A percentile compares a stretch with the other conserved stretches of the same genome.
Evolutionary conservation across 2,113 vertebrate genomes (phyloP).

Genomic region (Verasper variegatus): DNA sequence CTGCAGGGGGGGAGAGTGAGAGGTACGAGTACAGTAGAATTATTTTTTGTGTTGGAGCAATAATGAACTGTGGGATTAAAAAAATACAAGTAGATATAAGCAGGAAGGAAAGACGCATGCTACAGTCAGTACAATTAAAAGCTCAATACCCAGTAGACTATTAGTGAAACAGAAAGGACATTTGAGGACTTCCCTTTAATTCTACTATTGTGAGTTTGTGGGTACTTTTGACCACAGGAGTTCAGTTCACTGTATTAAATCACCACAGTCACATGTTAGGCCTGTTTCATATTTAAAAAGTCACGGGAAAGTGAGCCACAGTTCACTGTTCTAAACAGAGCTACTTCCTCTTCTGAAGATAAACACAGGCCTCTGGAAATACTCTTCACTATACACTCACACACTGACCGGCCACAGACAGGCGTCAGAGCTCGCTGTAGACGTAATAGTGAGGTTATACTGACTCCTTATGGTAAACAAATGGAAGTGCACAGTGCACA

Average conservation of each 20-base stretch:
- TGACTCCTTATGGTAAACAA: constrained; percentile 55
- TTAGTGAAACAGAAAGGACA: neutral
- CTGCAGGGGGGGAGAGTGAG: constrained; percentile 67
- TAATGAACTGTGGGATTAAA: too few relatives aligned
- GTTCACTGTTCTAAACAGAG: constrained; percentile 5
- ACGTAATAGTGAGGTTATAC: constrained; percentile 12
- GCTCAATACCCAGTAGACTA: neutral
- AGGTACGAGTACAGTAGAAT: too few relatives aligned
- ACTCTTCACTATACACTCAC: neutral
- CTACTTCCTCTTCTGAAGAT: constrained; percentile 22
- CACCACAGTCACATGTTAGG: constrained; percentile 18
- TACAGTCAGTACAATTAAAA: too few relatives aligned
- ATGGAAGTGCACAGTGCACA: constrained; percentile 33
- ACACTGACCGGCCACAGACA: neutral
- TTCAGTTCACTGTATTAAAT: neutral
- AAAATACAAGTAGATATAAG: too few relatives aligned
- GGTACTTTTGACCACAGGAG: neutral
- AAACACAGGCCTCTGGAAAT: constrained; percentile 32
- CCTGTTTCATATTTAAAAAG: constrained; percentile 26
- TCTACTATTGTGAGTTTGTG: neutral
- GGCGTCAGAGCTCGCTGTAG: neutral
- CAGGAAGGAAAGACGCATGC: too few relatives aligned
- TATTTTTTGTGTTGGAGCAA: too few relatives aligned
- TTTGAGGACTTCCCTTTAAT: neutral
- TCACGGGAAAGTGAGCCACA: constrained; percentile 11